phyloP scores from a whole-genome alignment of 2,797 vertebrate species.

The Aphelocoma californica region DNA sequence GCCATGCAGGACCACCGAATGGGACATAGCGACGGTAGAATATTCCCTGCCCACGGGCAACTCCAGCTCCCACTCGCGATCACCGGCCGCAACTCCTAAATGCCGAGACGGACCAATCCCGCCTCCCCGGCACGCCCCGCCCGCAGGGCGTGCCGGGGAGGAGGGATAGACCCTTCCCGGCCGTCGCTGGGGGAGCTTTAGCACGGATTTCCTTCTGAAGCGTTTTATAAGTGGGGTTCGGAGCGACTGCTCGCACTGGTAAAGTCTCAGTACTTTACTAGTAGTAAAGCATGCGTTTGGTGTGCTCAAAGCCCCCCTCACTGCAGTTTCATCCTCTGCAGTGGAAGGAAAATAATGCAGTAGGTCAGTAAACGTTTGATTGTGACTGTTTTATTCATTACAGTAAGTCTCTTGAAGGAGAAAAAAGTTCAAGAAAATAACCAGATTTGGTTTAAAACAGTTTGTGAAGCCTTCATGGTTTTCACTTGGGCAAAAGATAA shows the following conservation, averaged over 20 bases:
- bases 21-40: constrained; percentile 74
- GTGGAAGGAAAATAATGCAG: background rate
- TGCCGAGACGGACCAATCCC: background rate
- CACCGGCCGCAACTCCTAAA: rapidly evolving
- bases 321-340: background rate
- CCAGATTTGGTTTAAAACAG: background rate
- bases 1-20: constrained; percentile 86
- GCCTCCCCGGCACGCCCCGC: background rate
- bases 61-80: background rate
- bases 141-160: background rate
- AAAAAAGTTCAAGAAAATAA: background rate
- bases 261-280: background rate
- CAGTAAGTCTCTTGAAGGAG: background rate
- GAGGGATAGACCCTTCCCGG: rapidly evolving
- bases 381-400: background rate
- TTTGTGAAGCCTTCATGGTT: background rate
- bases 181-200: rapidly evolving
- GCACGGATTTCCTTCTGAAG: rapidly evolving
- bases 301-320: background rate
- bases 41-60: background rate
- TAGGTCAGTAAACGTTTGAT: background rate
- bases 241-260: rapidly evolving
- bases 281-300: background rate
- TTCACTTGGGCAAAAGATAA: background rate
- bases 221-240: rapidly evolving